Percentiles rank a stretch among this genome's conserved stretches.
phyloP scores from a whole-genome alignment of 2,113 vertebrate genomes.

The Cathartes aura region DNA sequence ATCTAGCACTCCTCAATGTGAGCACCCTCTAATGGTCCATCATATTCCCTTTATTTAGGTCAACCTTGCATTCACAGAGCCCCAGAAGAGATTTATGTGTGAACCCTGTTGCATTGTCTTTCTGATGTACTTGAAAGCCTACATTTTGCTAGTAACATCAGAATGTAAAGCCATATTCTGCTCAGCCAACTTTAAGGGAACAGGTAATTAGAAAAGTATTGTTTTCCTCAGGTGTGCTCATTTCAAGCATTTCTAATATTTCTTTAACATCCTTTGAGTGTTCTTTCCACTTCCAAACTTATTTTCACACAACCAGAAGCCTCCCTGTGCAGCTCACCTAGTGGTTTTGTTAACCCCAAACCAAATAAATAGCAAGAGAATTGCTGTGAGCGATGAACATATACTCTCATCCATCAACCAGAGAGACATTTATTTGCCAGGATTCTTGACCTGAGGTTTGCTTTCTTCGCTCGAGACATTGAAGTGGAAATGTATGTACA shows the following conservation, averaged over 20 bases:
- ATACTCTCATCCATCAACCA: not conserved
- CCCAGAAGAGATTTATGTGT: not conserved
- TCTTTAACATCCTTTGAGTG: not conserved
- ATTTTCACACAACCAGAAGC: not conserved
- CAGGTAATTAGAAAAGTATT: not conserved
- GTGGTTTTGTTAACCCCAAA: not conserved
- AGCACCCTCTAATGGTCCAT: not conserved
- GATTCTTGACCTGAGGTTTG: not conserved
- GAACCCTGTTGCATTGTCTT: not conserved
- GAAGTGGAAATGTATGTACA: not conserved
- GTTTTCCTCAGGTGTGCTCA: not conserved
- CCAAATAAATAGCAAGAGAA: not conserved
- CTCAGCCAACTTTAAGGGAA: not conserved
- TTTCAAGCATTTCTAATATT: not conserved
- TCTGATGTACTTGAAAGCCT: not conserved
- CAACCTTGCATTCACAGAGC: not conserved
- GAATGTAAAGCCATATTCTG: not conserved
- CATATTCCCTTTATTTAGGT: not conserved
- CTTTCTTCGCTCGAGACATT: not conserved
- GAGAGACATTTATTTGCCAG: not conserved
- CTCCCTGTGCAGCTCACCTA: not conserved
- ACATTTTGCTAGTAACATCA: not conserved
- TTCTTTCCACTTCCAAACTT: not conserved
- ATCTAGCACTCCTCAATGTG: not conserved
- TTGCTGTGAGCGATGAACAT: not conserved